phyloP scores from a whole-genome alignment of 2,888 invertebrate species.

The Pammene aurita region DNA sequence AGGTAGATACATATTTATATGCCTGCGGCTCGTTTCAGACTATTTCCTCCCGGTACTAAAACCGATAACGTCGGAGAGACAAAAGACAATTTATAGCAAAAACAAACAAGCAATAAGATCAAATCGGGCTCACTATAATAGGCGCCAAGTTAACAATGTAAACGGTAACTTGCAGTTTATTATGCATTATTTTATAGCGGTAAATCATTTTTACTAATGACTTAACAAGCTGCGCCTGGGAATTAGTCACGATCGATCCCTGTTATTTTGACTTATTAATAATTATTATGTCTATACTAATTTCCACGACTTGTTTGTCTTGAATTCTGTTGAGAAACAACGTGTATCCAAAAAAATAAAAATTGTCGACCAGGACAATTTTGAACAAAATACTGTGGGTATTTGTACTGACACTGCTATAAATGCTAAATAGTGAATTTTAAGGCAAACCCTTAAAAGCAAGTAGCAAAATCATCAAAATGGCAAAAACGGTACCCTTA shows the following conservation, averaged over 20 bases:
- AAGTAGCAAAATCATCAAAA: too few species aligned
- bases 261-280: slow-evolving; percentile 43
- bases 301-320: slow-evolving; percentile 6
- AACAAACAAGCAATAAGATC: slow-evolving; percentile 37
- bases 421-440: too few species aligned
- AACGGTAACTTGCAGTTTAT: slow-evolving; percentile 50
- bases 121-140: slow-evolving; percentile 35
- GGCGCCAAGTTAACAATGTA: slow-evolving; percentile 47
- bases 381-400: too few species aligned
- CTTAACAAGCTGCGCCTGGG: slow-evolving; percentile 50
- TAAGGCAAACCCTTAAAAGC: too few species aligned
- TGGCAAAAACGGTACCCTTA: too few species aligned
- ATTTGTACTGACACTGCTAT: too few species aligned
- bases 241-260: slow-evolving; percentile 56
- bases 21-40: background rate
- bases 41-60: slow-evolving; percentile 8
- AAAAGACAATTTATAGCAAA: slow-evolving; percentile 26
- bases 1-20: background rate
- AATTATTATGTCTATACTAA: slow-evolving; percentile 28
- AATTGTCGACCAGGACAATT: too few species aligned
- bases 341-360: too few species aligned
- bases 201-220: slow-evolving; percentile 57
- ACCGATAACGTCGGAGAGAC: slow-evolving; percentile 10
- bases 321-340: background rate
- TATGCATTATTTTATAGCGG: slow-evolving; percentile 51